Percentiles rank a stretch among this genome's conserved stretches.
phyloP scores from a whole-genome alignment of 2,113 vertebrate species.

The Scomber scombrus region DNA sequence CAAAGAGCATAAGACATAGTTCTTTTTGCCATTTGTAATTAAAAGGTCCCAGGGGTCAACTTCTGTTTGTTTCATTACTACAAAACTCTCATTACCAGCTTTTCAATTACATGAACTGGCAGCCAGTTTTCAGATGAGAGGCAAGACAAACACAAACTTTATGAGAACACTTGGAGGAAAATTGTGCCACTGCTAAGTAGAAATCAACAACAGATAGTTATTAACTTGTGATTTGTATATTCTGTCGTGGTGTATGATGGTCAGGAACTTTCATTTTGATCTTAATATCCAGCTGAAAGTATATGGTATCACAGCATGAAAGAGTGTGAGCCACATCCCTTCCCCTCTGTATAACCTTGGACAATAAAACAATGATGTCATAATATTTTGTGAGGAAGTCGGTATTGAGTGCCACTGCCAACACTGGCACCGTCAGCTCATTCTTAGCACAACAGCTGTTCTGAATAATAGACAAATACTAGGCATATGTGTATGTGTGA shows the following conservation, averaged over 20 bases:
- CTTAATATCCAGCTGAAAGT: conserved; percentile 28
- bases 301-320: conserved; percentile 33
- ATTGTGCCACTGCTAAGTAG: conserved; percentile 25
- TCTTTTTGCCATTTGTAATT: conserved; percentile 11
- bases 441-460: conserved; percentile 80
- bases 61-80: conserved; percentile 8
- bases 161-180: conserved; percentile 29
- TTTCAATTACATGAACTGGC: background rate
- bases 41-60: background rate
- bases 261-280: conserved; percentile 10
- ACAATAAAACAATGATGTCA: conserved; percentile 81
- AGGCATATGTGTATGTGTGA: conserved; percentile 6
- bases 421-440: conserved; percentile 66
- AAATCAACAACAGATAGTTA: conserved; percentile 5
- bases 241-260: conserved; percentile 22
- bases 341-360: conserved; percentile 70
- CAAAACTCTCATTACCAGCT: conserved; percentile 15
- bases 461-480: conserved; percentile 57
- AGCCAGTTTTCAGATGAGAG: conserved; percentile 5
- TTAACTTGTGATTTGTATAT: conserved; percentile 1
- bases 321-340: conserved; percentile 53
- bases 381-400: conserved; percentile 78
- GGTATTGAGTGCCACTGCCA: conserved; percentile 78
- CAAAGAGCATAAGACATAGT: background rate
- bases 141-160: background rate